Conservation (phyloP, 2,888 invertebrate genomes). For the Drosophila setosimentum region DNA sequence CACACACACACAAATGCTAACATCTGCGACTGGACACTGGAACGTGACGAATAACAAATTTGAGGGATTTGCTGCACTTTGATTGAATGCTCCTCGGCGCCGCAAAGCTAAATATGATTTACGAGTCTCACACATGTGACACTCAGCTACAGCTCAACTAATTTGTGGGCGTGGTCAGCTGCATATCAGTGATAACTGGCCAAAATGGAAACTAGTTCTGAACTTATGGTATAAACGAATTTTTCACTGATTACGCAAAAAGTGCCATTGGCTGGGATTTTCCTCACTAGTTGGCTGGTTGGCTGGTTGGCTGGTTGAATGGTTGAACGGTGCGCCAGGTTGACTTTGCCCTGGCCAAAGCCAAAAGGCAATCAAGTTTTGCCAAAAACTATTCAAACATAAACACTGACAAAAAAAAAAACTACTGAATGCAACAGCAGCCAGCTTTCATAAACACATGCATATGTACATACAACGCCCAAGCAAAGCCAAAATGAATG, state of each 20-base stretch:
- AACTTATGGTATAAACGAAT: slow-evolving; percentile 56
- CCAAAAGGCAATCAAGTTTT: slow-evolving; percentile 78
- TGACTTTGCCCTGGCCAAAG: slow-evolving; percentile 40
- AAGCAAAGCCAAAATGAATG: slow-evolving; percentile 17
- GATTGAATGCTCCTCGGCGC: slow-evolving; percentile 69
- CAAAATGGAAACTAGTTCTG: slow-evolving; percentile 14
- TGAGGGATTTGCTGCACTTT: slow-evolving; percentile 74
- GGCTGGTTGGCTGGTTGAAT: background rate
- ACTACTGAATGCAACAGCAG: slow-evolving; percentile 19
- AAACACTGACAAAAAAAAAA: slow-evolving; percentile 61
- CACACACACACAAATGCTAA: slow-evolving; percentile 9
- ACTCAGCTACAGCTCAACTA: slow-evolving; percentile 17
- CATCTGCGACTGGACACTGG: slow-evolving; percentile 52
- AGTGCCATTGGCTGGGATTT: background rate
- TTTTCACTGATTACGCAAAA: slow-evolving; percentile 34
- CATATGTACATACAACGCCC: slow-evolving; percentile 25
- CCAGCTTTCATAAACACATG: slow-evolving; percentile 44
- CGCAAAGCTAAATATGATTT: slow-evolving; percentile 72
- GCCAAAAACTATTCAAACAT: slow-evolving; percentile 73
- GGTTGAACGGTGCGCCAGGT: slow-evolving; percentile 20
- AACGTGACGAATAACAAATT: slow-evolving; percentile 78
- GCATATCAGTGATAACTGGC: slow-evolving; percentile 9
- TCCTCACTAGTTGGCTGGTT: background rate
- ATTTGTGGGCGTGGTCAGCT: slow-evolving; percentile 43
- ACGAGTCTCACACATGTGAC: slow-evolving; percentile 50